Percentiles rank a stretch among this genome's conserved stretches.
Evolutionary conservation across 2,113 vertebrate species (phyloP).

Genomic region (Atrichornis clamosus): DNA sequence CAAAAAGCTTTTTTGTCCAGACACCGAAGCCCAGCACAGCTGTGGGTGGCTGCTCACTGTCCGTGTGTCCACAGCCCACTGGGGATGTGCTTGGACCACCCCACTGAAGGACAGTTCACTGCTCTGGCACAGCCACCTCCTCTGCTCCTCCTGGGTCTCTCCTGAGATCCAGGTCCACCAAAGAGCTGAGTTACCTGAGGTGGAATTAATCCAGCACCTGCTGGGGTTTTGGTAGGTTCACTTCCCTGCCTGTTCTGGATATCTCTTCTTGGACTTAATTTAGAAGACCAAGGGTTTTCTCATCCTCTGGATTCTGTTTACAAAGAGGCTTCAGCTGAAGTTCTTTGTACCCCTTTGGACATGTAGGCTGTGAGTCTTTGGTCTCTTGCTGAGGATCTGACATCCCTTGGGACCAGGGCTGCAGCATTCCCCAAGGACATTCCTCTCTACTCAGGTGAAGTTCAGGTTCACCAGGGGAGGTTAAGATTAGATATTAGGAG

Average conservation of each 20-base stretch:
- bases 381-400: neutral
- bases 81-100: neutral
- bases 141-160: neutral
- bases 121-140: neutral
- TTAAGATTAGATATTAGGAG: too few species aligned
- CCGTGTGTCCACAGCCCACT: neutral
- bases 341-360: neutral
- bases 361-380: neutral
- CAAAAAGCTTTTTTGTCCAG: neutral
- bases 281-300: neutral
- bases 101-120: neutral
- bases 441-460: neutral
- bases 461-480: neutral
- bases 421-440: neutral
- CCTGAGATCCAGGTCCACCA: neutral
- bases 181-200: neutral
- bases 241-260: neutral
- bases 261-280: neutral
- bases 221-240: neutral
- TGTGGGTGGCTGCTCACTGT: neutral
- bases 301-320: neutral
- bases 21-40: neutral
- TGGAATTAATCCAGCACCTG: neutral
- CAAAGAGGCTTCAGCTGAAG: neutral
- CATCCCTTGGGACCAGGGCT: accelerated